Evolutionary conservation across 53 echinoderm and acorn worm species (phyloP), one percentile per base, ranked within the genome.

Genomic region (Arbacia lixula): DNA sequence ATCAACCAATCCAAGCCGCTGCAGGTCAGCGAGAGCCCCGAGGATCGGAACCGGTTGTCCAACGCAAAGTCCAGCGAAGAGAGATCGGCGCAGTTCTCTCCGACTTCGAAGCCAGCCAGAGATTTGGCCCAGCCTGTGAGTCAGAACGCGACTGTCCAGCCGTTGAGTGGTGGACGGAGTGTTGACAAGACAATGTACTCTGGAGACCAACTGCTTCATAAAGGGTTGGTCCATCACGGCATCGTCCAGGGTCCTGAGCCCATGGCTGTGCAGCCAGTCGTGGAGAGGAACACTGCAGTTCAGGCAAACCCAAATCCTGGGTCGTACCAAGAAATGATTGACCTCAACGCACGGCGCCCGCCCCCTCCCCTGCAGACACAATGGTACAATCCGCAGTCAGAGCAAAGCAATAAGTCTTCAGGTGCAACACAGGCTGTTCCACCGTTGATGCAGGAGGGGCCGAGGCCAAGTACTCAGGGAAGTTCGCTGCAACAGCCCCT

Each of bases 401-500:
- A 81, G 31, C 82, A 63, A 42, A 63, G 82, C 82, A 81, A 81
- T 81, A 81, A 81, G 29, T 12, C 81, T 14, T 43, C 46, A 1
- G 24, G 82, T 63, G 82, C 82, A 63, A 81, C 64, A 6, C 82
- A 81, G 28, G 82, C 82, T 33, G 82, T 81, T 42, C 82, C 64
- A 31, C 82, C 82, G 5, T 12, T 81, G 31, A 38, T 58, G 56
- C 78, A 77, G 57, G 78, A 77, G 35, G 36, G 58, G 6, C 36
- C 57, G 35, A 22, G 58, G 6, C 36, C 57, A 77, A 36, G 35
- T 29, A 26, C 79, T 79, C 79, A 60, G 50, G 64, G 64, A 63
- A 63, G 24, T 17, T 40, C 43, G 43, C 42, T 64, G 82, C 82
- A 81, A 81, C 57, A 36, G 60, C 64, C 82, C 16, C 63, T 32